Evolutionary conservation across 2,888 invertebrate species (phyloP).

Genomic region (Ashinkailepas kermadecensis): DNA sequence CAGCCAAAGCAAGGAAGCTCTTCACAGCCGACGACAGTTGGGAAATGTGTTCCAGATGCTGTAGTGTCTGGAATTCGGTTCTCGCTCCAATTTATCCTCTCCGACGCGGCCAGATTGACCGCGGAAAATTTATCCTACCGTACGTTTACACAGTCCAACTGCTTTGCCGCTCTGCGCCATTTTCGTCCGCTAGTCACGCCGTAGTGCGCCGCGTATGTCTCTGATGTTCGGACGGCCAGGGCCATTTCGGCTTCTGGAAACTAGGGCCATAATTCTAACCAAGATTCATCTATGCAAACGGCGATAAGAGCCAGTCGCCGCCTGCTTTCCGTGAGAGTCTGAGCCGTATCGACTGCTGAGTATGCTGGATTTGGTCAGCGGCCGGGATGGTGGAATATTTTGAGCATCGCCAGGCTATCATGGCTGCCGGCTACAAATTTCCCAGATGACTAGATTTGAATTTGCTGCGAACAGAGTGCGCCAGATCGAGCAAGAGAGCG

Average conservation of each 20-base stretch:
- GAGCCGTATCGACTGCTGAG: slow-evolving; percentile 6
- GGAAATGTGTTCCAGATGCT: no score
- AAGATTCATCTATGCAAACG: slow-evolving; percentile 22
- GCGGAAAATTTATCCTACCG: no score
- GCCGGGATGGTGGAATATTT: slow-evolving; percentile 1
- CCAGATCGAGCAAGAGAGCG: neutral
- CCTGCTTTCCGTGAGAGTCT: neutral
- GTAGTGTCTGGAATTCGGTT: no score
- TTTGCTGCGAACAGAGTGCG: neutral
- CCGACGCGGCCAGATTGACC: no score
- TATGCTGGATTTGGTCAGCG: slow-evolving; percentile 14
- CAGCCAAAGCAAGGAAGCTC: no score
- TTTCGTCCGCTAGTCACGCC: neutral
- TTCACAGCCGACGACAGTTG: no score
- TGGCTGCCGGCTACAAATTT: slow-evolving; percentile 19
- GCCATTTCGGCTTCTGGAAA: neutral
- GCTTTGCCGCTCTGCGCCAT: neutral
- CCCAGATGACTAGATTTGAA: slow-evolving; percentile 23
- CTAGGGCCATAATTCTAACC: slow-evolving; percentile 20
- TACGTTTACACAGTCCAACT: no score
- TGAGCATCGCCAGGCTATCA: slow-evolving; percentile 14
- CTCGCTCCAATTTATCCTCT: no score
- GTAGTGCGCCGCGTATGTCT: neutral
- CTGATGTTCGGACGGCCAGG: neutral
- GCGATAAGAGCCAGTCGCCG: neutral